These are phyloP conservation scores for Bufotes viridis DNA, from an alignment of 2,797 vertebrate genomes.

Conservation along the genomic window DNA sequence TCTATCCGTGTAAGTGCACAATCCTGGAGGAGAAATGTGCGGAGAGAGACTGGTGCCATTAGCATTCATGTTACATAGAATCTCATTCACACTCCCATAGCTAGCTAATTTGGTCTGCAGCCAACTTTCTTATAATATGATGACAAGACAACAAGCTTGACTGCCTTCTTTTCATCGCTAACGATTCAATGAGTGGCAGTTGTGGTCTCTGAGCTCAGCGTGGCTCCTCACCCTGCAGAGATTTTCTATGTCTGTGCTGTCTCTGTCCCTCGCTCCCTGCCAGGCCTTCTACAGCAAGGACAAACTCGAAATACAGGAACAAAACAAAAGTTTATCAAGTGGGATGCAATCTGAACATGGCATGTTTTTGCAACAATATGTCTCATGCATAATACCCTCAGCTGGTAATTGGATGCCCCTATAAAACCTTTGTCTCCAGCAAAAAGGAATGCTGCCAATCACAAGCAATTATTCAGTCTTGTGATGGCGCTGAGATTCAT, in stretches of 20 bases:
- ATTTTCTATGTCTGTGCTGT: slow-evolving; percentile 63
- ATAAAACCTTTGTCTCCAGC: background rate
- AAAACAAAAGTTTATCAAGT: slow-evolving; percentile 33
- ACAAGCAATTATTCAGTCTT: slow-evolving; percentile 46
- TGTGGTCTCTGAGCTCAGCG: slow-evolving; percentile 70
- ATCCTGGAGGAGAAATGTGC: slow-evolving; percentile 69
- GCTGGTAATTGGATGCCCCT: background rate
- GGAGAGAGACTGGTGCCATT: slow-evolving; percentile 74
- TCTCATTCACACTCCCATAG: slow-evolving; percentile 80
- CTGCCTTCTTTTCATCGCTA: slow-evolving; percentile 73
- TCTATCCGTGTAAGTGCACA: background rate
- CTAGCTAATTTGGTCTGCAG: slow-evolving; percentile 78
- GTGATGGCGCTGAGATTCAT: background rate
- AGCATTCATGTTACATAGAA: slow-evolving; percentile 80
- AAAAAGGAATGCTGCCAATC: slow-evolving; percentile 48
- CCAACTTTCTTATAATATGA: slow-evolving; percentile 73
- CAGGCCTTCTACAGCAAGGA: slow-evolving; percentile 65
- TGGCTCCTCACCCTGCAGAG: slow-evolving; percentile 65
- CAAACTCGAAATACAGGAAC: slow-evolving; percentile 42
- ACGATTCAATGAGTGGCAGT: slow-evolving; percentile 81
- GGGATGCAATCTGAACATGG: background rate
- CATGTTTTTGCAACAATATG: background rate
- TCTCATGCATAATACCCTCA: background rate
- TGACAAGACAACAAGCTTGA: slow-evolving; percentile 74
- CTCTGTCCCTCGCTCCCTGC: slow-evolving; percentile 63